A percentile compares a stretch with the other conserved stretches of the same genome.
These are phyloP conservation scores for Antedon mediterranea DNA, from an alignment of 53 echinoderm and acorn worm species.

Conservation along the genomic window DNA sequence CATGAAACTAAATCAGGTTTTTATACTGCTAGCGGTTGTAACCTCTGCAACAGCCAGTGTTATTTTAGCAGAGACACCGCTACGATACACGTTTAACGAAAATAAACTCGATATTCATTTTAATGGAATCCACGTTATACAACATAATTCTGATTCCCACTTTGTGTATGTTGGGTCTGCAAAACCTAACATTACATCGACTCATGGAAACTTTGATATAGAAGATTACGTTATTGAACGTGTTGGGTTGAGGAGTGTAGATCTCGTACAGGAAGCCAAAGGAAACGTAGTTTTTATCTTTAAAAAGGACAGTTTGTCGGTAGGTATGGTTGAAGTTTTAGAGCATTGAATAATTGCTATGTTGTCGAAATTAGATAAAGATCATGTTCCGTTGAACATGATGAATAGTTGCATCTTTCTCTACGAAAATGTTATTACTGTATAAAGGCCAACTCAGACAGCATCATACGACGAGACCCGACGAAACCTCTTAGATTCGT, in stretches of 20 bases:
- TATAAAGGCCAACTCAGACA: too few relatives aligned
- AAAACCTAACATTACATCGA: slow-evolving; percentile 2
- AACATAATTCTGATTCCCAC: slow-evolving; percentile 28
- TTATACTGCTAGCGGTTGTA: too few relatives aligned
- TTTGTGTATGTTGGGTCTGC: slow-evolving; percentile 45
- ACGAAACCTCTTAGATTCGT: too few relatives aligned
- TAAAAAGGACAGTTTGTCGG: neutral
- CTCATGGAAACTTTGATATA: slow-evolving; percentile 47
- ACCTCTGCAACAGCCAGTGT: too few relatives aligned
- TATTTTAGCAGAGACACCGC: neutral
- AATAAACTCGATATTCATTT: neutral
- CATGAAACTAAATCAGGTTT: too few relatives aligned
- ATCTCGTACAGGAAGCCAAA: neutral
- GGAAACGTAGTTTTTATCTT: neutral
- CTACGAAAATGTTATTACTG: too few relatives aligned
- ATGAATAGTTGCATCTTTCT: too few relatives aligned
- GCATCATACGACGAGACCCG: too few relatives aligned
- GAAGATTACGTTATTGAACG: slow-evolving; percentile 44
- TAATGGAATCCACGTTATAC: slow-evolving; percentile 9
- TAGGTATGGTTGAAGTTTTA: too few relatives aligned
- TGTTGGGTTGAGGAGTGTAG: slow-evolving; percentile 19
- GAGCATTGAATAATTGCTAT: too few relatives aligned
- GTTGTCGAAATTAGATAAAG: too few relatives aligned
- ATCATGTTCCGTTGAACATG: too few relatives aligned
- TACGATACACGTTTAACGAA: neutral